Evolutionary conservation across 2,888 invertebrate genomes (phyloP).

Genomic region (Monochamus alternatus): DNA sequence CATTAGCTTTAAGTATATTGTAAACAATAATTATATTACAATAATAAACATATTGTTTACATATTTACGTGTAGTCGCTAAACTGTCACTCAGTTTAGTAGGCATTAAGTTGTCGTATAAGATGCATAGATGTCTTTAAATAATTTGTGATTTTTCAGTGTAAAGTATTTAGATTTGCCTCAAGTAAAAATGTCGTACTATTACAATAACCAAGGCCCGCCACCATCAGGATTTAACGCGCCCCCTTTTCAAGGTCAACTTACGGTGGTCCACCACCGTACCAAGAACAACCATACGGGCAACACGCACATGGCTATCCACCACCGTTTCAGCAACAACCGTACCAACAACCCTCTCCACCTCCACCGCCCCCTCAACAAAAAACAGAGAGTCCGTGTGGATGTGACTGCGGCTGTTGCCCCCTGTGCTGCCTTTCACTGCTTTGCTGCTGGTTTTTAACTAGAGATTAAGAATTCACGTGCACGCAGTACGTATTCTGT

Average conservation of each 20-base stretch:
- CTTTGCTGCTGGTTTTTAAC: slow-evolving; percentile 30
- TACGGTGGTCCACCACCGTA: slow-evolving; percentile 33
- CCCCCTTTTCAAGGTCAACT: slow-evolving; percentile 38
- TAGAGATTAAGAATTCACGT: slow-evolving; percentile 7
- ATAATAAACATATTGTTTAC: slow-evolving; percentile 2
- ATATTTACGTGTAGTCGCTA: not conserved
- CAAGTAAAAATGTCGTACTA: slow-evolving; percentile 24
- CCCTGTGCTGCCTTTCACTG: slow-evolving; percentile 16
- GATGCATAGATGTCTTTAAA: not conserved
- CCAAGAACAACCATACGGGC: slow-evolving; percentile 33
- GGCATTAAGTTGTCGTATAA: not conserved
- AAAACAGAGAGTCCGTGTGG: slow-evolving; percentile 6
- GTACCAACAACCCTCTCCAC: slow-evolving; percentile 24
- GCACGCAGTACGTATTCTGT: not conserved
- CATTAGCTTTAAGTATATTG: not conserved
- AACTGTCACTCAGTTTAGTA: not conserved
- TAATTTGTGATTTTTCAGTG: not conserved
- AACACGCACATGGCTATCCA: not conserved
- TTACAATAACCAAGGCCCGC: slow-evolving; percentile 3
- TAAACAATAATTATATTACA: slow-evolving; percentile 8
- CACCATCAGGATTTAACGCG: slow-evolving; percentile 16
- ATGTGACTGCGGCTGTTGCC: slow-evolving; percentile 30
- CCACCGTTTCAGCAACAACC: slow-evolving; percentile 36
- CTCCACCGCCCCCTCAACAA: slow-evolving; percentile 10
- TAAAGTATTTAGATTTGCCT: not conserved